phyloP scores from a whole-genome alignment of 2,888 invertebrate species.

The Oeneis ivallda region DNA sequence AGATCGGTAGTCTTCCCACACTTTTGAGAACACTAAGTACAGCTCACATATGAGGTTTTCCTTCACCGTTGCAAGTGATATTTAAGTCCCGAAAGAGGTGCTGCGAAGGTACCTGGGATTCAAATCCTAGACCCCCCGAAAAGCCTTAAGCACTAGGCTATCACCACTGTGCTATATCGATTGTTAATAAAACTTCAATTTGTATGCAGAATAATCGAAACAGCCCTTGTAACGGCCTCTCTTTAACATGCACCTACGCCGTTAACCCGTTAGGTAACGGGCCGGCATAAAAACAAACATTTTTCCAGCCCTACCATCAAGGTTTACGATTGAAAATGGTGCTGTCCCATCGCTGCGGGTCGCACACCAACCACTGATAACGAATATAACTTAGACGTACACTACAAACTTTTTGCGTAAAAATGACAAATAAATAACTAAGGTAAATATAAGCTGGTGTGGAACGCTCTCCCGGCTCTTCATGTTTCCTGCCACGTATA shows the following conservation, averaged over 20 bases:
- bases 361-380: neutral
- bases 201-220: slow-evolving; percentile 38
- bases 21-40: too few species aligned
- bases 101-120: too few species aligned
- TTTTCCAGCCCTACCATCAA: slow-evolving; percentile 49
- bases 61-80: too few species aligned
- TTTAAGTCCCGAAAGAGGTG: too few species aligned
- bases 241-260: slow-evolving; percentile 37
- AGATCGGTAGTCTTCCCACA: too few species aligned
- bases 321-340: slow-evolving; percentile 43
- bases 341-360: slow-evolving; percentile 39
- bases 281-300: slow-evolving; percentile 35
- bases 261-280: slow-evolving; percentile 31
- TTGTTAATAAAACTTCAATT: slow-evolving; percentile 26
- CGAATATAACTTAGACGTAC: neutral
- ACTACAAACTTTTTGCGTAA: neutral
- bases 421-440: too few species aligned
- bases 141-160: neutral
- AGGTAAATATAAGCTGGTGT: too few species aligned
- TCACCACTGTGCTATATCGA: neutral
- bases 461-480: too few species aligned
- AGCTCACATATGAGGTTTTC: too few species aligned
- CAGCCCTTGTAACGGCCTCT: slow-evolving; percentile 18
- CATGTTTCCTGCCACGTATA: too few species aligned
- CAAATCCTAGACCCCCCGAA: too few species aligned